Base-by-base conservation (phyloP, 2,797 vertebrate species). In the Manis pentadactyla region DNA sequence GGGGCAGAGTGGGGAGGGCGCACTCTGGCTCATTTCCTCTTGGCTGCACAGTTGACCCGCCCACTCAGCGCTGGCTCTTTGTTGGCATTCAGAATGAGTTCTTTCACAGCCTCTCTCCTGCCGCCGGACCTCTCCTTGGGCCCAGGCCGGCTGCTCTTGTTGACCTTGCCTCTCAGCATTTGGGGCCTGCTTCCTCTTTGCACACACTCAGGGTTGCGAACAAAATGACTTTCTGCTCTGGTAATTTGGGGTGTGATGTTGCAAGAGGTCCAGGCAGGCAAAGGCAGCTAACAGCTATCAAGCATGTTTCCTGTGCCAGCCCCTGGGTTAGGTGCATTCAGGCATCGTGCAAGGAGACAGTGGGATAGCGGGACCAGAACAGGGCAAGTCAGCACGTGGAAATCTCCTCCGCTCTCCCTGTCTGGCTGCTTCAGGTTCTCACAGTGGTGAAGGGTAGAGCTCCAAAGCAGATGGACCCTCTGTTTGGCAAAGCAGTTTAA, bases 11-110 rank as follows among this genome's bases (percentile, higher is more conserved):
- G 29, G 21, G n/a, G 66, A 39, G 51, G 27, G 29, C 29, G 17
- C 64, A 57, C 55, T n/a, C 37, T n/a, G 34, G 23, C 85, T 55
- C 77, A 11, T 68, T 85, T 94, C 79, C 93, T 94, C 92, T 69
- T 75, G 18, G 14, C 9, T 4, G 17, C 31, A 9, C 27, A 5
- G 29, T 79, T 23, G 77, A 64, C 61, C 59, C 21, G 0, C 91
- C 94, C 86, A 74, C 84, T 81, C 4, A 2, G 69, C 34, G 2
- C 73, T 18, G 68, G n/a, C 42, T 84, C 97, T 96, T 93, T 93
- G 96, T 93, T 90, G 94, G 63, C 66, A 82, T 93, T 96, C 37
- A 73, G 46, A 95, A 73, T 37, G 21, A 59, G 75, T 49, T 88
- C 77, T 83, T 63, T 81, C 59, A 94, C 82, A 88, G 82, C 25